Evolutionary conservation across 1,140 invertebrate species (phyloP).

Genomic region (Patella vulgata): DNA sequence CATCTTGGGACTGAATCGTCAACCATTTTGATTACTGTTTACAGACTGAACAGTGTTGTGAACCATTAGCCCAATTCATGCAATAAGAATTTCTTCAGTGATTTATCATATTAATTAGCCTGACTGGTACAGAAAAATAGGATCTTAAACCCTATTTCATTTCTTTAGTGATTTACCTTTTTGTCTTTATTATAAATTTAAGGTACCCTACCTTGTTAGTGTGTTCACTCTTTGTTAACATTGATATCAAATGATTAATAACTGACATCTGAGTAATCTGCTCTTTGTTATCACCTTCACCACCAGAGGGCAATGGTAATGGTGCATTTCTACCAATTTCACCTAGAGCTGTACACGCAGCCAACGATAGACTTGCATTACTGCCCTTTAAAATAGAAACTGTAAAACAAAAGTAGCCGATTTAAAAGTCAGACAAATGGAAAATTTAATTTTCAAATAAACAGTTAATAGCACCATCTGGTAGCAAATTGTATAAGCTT

Average conservation of each 20-base stretch:
- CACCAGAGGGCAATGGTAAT: slow-evolving; percentile 73
- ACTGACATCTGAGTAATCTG: slow-evolving; percentile 42
- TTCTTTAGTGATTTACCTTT: too few relatives aligned
- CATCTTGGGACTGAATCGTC: too few relatives aligned
- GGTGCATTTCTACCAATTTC: slow-evolving; percentile 75
- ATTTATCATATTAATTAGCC: too few relatives aligned
- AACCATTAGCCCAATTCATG: too few relatives aligned
- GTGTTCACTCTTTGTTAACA: slow-evolving; percentile 59
- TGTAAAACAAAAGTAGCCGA: slow-evolving; percentile 17
- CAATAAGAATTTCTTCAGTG: too few relatives aligned
- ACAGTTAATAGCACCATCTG: too few relatives aligned
- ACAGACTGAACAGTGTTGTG: too few relatives aligned
- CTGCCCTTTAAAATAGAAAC: slow-evolving; percentile 16
- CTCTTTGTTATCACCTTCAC: slow-evolving; percentile 57
- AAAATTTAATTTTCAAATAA: neutral
- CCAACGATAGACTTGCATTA: slow-evolving; percentile 15
- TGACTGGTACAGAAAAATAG: too few relatives aligned
- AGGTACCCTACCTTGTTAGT: slow-evolving; percentile 50
- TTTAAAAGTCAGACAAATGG: neutral
- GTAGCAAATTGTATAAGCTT: too few relatives aligned
- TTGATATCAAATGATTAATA: slow-evolving; percentile 51
- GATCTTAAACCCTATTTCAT: too few relatives aligned
- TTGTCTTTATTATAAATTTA: neutral
- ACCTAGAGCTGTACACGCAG: slow-evolving; percentile 75
- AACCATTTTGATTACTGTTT: too few relatives aligned